Evolutionary conservation across 2,113 vertebrate genomes (phyloP), one percentile per base, ranked within the genome.

Genomic region (Platysteira castanea): DNA sequence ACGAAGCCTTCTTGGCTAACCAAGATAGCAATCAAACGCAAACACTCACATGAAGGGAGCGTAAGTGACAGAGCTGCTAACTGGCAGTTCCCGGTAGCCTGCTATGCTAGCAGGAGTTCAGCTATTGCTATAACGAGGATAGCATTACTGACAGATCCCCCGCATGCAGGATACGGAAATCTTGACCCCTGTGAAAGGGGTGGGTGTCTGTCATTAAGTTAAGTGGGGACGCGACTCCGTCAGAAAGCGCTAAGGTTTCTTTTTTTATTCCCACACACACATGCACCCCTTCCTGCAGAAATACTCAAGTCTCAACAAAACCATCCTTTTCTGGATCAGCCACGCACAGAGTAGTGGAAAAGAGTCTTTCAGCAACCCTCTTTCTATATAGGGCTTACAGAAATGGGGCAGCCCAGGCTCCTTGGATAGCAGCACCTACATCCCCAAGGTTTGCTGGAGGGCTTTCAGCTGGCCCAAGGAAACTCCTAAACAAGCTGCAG

Each of bases 121-220:
- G 93, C 91, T 94, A 24, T 27, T 95, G 89, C 94, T 95, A 8
- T 96, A 93, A 96, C 94, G 89, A 84, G 95, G 93, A 95, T 80
- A 87, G 49, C 77, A 10, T 91, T 41, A 39, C 94, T 95, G 94
- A 95, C 96, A 96, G 95, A 78, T 96, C 90, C 94, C 86, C 50
- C 89, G 0, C 96, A 92, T 1, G 1, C 79, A 90, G 83, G 79
- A 63, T 70, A 50, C 89, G n/a, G 89, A 75, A 97, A 82, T 60
- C 84, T 37, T 95, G 95, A 94, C 96, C 95, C 87, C 80, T 92
- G 91, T 71, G 93, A 97, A 97, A 60, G 11, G 14, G 1, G 94
- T 96, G 89, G 96, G 95, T 84, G 95, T 92, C 87, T 97, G 95
- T 49, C 94, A 76, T 84, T 96, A 60, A 89, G 91, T 59, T 95